Evolutionary conservation across 2,113 vertebrate species (phyloP).

Genomic region (Rissa tridactyla): DNA sequence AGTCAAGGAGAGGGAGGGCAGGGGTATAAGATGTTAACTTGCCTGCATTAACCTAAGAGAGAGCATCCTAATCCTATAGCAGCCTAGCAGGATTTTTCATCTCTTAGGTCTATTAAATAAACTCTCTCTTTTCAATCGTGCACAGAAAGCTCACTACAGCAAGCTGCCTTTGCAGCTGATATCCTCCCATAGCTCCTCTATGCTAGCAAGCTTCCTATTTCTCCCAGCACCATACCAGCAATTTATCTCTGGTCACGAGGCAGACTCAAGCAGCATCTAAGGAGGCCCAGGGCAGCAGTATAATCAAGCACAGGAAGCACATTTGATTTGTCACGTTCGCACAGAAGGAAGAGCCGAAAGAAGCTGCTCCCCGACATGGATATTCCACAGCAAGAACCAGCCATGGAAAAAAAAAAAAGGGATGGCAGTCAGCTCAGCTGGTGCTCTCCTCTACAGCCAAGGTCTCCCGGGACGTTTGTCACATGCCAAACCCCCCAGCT

Average conservation of each 20-base stretch:
- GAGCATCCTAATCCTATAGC: not conserved
- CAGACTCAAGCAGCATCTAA: not conserved
- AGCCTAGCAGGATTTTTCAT: not conserved
- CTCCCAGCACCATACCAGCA: not conserved
- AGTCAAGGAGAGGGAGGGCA: not conserved
- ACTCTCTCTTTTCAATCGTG: not conserved
- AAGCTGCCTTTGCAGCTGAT: not conserved
- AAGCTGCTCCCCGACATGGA: conserved; percentile 33
- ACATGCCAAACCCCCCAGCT: conserved; percentile 58
- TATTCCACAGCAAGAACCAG: conserved; percentile 31
- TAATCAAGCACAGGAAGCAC: conserved; percentile 14
- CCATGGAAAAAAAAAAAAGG: not conserved
- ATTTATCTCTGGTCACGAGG: not conserved
- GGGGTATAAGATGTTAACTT: not conserved
- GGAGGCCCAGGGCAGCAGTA: not conserved
- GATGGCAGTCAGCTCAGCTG: conserved; percentile 48
- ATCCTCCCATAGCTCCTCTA: not conserved
- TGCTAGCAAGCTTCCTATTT: not conserved
- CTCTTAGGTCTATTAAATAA: not conserved
- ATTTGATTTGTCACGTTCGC: conserved; percentile 17
- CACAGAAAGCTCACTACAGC: not conserved
- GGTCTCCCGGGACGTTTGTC: conserved; percentile 71
- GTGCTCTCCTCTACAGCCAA: conserved; percentile 61
- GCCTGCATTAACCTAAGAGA: not conserved
- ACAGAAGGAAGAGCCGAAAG: not conserved